Conservation (phyloP, 2,888 invertebrate genomes). For the Hofmannophila pseudospretella region DNA sequence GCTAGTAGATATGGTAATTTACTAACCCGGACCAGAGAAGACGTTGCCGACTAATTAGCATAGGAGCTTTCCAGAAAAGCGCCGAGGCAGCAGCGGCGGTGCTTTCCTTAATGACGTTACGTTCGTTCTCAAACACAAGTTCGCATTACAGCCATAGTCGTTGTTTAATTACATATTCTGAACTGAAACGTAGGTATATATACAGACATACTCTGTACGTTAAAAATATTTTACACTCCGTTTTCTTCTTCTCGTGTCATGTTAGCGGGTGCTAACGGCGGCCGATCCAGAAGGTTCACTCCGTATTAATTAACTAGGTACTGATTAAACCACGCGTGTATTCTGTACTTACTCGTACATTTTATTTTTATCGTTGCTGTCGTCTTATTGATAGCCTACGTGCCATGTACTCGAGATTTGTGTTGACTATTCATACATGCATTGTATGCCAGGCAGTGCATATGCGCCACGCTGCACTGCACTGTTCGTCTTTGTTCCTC, state of each 20-base stretch:
- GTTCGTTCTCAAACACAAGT: slow-evolving; percentile 14
- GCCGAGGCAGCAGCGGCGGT: slow-evolving; percentile 12
- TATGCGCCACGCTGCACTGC: slow-evolving; percentile 22
- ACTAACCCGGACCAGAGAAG: slow-evolving; percentile 23
- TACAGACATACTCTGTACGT: too few relatives aligned
- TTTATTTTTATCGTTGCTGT: too few relatives aligned
- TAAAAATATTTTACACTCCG: too few relatives aligned
- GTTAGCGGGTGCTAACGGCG: too few relatives aligned
- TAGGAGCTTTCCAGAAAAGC: slow-evolving; percentile 21
- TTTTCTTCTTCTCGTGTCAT: too few relatives aligned
- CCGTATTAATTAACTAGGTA: too few relatives aligned
- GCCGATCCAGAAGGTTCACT: too few relatives aligned
- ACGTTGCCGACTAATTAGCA: slow-evolving; percentile 28
- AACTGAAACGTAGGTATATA: too few relatives aligned
- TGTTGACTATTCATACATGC: slow-evolving; percentile 9
- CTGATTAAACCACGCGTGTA: too few relatives aligned
- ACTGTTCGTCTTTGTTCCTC: slow-evolving; percentile 31
- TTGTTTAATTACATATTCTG: slow-evolving; percentile 8
- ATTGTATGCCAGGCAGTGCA: slow-evolving; percentile 19
- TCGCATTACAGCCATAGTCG: background rate
- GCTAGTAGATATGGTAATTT: slow-evolving; percentile 31
- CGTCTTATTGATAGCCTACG: too few relatives aligned
- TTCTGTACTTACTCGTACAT: too few relatives aligned
- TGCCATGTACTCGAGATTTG: slow-evolving; percentile 1
- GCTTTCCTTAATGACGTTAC: slow-evolving; percentile 24